These are phyloP conservation scores for Caradrina kadenii DNA, from an alignment of 2,888 invertebrate genomes.

Conservation along the genomic window DNA sequence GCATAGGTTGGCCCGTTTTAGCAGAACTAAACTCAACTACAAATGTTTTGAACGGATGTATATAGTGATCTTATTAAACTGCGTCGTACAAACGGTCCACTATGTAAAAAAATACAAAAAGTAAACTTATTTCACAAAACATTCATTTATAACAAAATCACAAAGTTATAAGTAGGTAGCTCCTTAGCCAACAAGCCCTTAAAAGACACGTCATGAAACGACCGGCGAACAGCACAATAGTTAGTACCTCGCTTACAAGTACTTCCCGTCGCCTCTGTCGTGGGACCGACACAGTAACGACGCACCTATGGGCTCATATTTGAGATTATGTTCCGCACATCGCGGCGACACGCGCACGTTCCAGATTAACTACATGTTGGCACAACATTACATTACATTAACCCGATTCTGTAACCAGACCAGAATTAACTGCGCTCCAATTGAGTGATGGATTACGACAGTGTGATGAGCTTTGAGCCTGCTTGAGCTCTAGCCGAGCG, in stretches of 20 bases:
- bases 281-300: neutral
- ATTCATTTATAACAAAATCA: no score
- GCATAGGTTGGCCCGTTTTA: no score
- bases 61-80: no score
- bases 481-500: no score
- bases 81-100: no score
- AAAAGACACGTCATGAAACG: neutral
- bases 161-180: neutral
- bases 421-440: constrained; percentile 1
- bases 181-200: neutral
- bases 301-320: neutral
- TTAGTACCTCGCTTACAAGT: no score
- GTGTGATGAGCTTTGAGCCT: neutral
- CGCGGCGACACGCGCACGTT: constrained; percentile 20
- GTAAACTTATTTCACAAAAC: no score
- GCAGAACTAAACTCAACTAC: no score
- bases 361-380: constrained; percentile 27
- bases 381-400: neutral
- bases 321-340: constrained; percentile 5
- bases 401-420: constrained; percentile 10
- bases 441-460: constrained; percentile 14
- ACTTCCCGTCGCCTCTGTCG: neutral
- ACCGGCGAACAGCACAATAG: neutral
- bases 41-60: no score
- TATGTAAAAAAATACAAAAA: no score